phyloP scores from a whole-genome alignment of 1,140 invertebrate species.

The Euwallacea fornicatus region DNA sequence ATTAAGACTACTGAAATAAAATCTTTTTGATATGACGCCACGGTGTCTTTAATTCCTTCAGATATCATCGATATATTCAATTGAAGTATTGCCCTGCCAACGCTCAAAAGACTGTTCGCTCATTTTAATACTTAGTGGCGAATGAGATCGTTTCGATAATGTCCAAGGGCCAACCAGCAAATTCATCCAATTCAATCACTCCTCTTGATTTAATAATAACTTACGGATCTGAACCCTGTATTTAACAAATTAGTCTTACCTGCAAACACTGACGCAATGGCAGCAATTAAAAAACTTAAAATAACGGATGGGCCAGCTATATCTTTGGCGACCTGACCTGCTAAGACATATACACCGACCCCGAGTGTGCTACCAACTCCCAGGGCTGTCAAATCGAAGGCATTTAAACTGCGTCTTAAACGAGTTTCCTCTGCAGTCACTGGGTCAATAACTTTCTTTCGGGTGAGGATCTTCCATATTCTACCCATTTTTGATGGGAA shows the following conservation, averaged over 20 bases:
- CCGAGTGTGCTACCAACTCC: conserved; percentile 86
- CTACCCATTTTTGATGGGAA: conserved; percentile 35
- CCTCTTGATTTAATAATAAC: too few relatives aligned
- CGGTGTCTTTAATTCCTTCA: too few relatives aligned
- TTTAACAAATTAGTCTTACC: conserved; percentile 56
- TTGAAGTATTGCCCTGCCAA: too few relatives aligned
- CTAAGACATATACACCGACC: conserved; percentile 86
- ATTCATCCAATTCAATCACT: too few relatives aligned
- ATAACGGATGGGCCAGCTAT: conserved; percentile 81
- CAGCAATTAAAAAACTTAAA: conserved; percentile 82
- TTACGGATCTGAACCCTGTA: too few relatives aligned
- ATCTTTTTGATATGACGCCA: too few relatives aligned
- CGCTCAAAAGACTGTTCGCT: too few relatives aligned
- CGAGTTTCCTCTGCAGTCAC: conserved; percentile 56
- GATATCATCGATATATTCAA: too few relatives aligned
- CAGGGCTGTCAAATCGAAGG: conserved; percentile 75
- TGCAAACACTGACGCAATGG: conserved; percentile 81
- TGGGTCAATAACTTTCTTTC: conserved; percentile 56
- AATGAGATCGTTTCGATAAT: too few relatives aligned
- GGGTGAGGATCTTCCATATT: conserved; percentile 55
- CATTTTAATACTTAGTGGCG: too few relatives aligned
- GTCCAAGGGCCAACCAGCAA: too few relatives aligned
- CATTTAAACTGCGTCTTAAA: conserved; percentile 69
- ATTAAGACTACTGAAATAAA: too few relatives aligned
- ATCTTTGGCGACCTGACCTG: conserved; percentile 79